Evolutionary conservation across 1,140 invertebrate genomes (phyloP).

Genomic region (Adoxophyes honmai): DNA sequence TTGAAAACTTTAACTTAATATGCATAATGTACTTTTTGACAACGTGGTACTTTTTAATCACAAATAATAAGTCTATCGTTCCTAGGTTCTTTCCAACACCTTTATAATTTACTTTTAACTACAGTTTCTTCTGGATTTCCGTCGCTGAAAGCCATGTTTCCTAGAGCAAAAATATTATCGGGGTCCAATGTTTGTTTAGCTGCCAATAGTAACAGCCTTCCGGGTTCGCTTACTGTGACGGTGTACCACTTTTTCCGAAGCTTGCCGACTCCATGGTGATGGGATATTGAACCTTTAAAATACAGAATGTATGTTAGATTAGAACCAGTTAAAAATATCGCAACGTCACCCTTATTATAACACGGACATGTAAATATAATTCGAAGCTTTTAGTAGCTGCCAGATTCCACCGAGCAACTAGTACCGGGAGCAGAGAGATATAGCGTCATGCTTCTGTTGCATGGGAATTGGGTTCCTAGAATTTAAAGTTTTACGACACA

Average conservation of each 20-base stretch:
- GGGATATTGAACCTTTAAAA: constrained; percentile 92
- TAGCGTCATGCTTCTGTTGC: too few species aligned
- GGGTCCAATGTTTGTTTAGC: constrained; percentile 95
- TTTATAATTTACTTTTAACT: constrained; percentile 57
- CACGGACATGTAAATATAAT: too few species aligned
- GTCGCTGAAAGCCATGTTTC: constrained; percentile 82
- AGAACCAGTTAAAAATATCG: too few species aligned
- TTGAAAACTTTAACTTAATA: too few species aligned
- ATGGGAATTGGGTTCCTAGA: too few species aligned
- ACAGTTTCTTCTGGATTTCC: constrained; percentile 14
- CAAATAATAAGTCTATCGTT: neutral
- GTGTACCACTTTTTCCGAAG: constrained; percentile 91
- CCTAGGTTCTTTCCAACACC: neutral
- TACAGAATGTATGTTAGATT: constrained; percentile 3
- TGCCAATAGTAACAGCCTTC: constrained; percentile 85
- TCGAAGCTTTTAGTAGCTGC: too few species aligned
- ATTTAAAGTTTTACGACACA: too few species aligned
- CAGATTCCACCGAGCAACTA: too few species aligned
- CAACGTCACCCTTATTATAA: too few species aligned
- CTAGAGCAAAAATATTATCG: constrained; percentile 93
- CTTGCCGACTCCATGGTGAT: constrained; percentile 98
- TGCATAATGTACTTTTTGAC: too few species aligned
- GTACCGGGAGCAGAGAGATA: too few species aligned
- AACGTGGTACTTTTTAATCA: neutral
- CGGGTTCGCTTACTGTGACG: constrained; percentile 85